Evolutionary conservation across 2,797 vertebrate species (phyloP), one percentile per base, ranked within the genome.

Genomic region (Remorina albescens): DNA sequence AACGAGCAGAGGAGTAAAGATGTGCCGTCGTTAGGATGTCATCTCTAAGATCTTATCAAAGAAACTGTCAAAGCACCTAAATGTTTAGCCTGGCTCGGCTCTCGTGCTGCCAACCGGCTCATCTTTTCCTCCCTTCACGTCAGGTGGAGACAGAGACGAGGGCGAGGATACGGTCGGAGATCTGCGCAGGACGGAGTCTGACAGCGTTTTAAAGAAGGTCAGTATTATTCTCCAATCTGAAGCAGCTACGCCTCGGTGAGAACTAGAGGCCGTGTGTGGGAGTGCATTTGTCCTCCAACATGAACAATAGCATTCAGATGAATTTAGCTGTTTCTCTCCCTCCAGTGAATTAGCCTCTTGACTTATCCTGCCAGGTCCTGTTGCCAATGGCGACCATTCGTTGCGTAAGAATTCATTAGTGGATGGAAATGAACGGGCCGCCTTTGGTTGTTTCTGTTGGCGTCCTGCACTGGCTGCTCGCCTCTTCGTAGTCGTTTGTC

Each of bases 121-220:
- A n/a, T n/a, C n/a, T n/a, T n/a, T n/a, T n/a, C n/a, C n/a, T 6
- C 78, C 63, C 44, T 74, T 6, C 30, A 23, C 74, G n/a, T 80
- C 86, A 99, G 98, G 95, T 90, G 96, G 95, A 67, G 96, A 95
- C 2, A 96, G 94, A 90, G 97, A 97, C 16, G 97, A 99, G 81
- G 91, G 89, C 0, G 97, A 97, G 0, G 97, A 98, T 16, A 69
- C 82, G 30, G 94, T 88, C 1, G 96, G 96, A 68, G 97, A 99
- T 76, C 95, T 99, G 60, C 95, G 97, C 80, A 96, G 98, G 82
- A 99, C 98, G 0, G 98, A 98, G 72, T 99, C 98, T 0, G 98
- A 99, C 83, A 95, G 97, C 15, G 94, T 98, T 76, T 91, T 99
- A 49, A 99, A 99, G 88, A 99, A 98, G 97, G 98, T 99, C 89